Conservation (phyloP, 35 echinoderm and acorn worm genomes). For the Anneissia japonica region DNA sequence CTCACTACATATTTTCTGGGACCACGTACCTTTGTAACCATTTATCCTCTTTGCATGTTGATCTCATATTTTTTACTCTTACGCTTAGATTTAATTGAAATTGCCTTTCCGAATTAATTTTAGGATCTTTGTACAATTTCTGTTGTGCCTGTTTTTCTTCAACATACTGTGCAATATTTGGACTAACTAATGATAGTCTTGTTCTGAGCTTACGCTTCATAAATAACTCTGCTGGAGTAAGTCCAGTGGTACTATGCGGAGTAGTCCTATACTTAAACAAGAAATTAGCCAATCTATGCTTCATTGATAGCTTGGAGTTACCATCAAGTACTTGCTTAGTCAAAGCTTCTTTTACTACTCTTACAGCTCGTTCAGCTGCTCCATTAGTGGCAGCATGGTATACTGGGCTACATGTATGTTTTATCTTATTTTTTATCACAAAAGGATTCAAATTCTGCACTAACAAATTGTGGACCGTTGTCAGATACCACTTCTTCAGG, state of each 20-base stretch:
- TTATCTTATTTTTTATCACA: not conserved
- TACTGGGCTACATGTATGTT: not conserved
- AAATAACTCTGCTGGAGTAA: constrained; percentile 49
- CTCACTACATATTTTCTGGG: constrained; percentile 18
- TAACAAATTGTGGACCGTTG: not conserved
- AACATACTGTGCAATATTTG: constrained; percentile 8
- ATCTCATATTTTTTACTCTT: not conserved
- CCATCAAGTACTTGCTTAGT: constrained; percentile 45
- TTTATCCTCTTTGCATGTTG: constrained; percentile 3
- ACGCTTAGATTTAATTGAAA: constrained; percentile 3
- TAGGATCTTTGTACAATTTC: constrained; percentile 4
- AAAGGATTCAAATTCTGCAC: not conserved
- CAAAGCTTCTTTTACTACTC: constrained; percentile 38
- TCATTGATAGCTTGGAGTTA: constrained; percentile 23
- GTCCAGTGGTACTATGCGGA: constrained; percentile 44
- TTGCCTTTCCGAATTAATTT: not conserved
- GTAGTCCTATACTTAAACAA: constrained; percentile 59
- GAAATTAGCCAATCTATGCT: constrained; percentile 43
- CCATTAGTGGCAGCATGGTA: too few relatives aligned
- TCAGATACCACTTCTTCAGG: not conserved
- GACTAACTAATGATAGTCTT: constrained; percentile 13
- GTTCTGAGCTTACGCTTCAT: constrained; percentile 35
- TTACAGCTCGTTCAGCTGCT: not conserved
- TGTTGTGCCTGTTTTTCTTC: constrained; percentile 11
- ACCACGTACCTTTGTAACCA: constrained; percentile 20